These are phyloP conservation scores for Paedocypris micromegethes DNA, from an alignment of 2,797 vertebrate species.

Conservation along the genomic window DNA sequence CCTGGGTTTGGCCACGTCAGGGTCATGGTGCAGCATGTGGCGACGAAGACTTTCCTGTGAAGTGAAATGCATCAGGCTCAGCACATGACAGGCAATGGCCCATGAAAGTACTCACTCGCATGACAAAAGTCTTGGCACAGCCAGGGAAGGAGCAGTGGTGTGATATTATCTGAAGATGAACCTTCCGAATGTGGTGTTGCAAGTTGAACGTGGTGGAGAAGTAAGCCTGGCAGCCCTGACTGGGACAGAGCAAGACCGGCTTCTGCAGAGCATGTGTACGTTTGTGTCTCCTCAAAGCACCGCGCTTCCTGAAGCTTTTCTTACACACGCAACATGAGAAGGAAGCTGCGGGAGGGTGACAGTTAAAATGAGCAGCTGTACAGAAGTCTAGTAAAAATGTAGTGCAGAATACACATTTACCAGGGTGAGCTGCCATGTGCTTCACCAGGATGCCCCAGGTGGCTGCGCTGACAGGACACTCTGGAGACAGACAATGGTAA, in stretches of 20 bases:
- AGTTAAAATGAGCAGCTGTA: no score
- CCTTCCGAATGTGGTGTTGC: slow-evolving; percentile 77
- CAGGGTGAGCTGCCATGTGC: slow-evolving; percentile 65
- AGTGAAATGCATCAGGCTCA: neutral
- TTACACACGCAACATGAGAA: slow-evolving; percentile 63
- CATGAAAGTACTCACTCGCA: slow-evolving; percentile 61
- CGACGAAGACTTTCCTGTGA: slow-evolving; percentile 71
- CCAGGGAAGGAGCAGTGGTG: slow-evolving; percentile 66
- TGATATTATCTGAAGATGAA: slow-evolving; percentile 71
- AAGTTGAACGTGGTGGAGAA: slow-evolving; percentile 78
- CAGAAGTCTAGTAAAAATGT: no score
- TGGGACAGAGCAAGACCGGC: slow-evolving; percentile 67
- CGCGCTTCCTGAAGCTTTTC: slow-evolving; percentile 60
- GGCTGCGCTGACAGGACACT: slow-evolving; percentile 59
- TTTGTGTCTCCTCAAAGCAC: slow-evolving; percentile 64
- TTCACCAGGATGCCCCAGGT: slow-evolving; percentile 68
- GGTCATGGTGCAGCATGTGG: slow-evolving; percentile 69
- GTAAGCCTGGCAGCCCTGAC: slow-evolving; percentile 64
- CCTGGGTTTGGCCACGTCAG: slow-evolving; percentile 50
- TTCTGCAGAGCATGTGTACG: slow-evolving; percentile 63
- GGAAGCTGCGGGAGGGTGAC: slow-evolving; percentile 37
- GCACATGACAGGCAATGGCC: neutral
- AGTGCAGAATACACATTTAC: slow-evolving; percentile 45
- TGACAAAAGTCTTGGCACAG: slow-evolving; percentile 67
- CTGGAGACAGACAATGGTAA: slow-evolving; percentile 60